Percentiles rank a stretch among this genome's conserved stretches.
These are phyloP conservation scores for Drosophila nikananu DNA, from an alignment of 1,140 invertebrate genomes.

Conservation along the genomic window DNA sequence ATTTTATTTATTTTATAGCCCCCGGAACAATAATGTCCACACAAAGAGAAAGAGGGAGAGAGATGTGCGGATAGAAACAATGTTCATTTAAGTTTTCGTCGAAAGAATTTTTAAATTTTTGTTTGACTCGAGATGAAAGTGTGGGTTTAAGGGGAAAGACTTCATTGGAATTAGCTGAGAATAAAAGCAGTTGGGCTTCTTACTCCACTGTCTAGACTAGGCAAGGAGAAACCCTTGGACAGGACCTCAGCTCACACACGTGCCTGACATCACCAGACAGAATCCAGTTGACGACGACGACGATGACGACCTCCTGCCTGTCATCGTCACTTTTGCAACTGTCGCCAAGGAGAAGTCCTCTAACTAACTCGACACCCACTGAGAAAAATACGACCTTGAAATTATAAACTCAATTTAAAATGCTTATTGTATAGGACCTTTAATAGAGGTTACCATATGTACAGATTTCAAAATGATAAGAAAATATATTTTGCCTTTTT, in stretches of 20 bases:
- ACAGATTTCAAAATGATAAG: background rate
- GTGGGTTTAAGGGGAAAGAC: background rate
- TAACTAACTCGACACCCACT: slow-evolving; percentile 53
- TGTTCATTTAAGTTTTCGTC: slow-evolving; percentile 44
- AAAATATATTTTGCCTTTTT: background rate
- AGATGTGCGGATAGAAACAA: slow-evolving; percentile 39
- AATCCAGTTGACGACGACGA: slow-evolving; percentile 18
- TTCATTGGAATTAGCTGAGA: background rate
- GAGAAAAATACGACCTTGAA: slow-evolving; percentile 14
- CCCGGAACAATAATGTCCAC: slow-evolving; percentile 50
- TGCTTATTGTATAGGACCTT: background rate
- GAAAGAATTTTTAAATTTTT: slow-evolving; percentile 21
- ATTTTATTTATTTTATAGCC: slow-evolving; percentile 83
- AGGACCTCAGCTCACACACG: slow-evolving; percentile 29
- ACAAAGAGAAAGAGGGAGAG: background rate
- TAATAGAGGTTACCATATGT: background rate
- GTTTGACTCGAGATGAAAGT: slow-evolving; percentile 10
- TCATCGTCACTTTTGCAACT: slow-evolving; percentile 56
- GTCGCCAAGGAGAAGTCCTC: slow-evolving; percentile 46
- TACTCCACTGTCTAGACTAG: slow-evolving; percentile 44
- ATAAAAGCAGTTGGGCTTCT: background rate
- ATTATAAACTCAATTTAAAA: background rate
- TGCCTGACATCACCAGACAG: slow-evolving; percentile 69
- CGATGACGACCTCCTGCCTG: slow-evolving; percentile 18
- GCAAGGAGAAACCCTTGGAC: slow-evolving; percentile 35